phyloP scores from a whole-genome alignment of 2,888 invertebrate species.

The Eristalis pertinax region DNA sequence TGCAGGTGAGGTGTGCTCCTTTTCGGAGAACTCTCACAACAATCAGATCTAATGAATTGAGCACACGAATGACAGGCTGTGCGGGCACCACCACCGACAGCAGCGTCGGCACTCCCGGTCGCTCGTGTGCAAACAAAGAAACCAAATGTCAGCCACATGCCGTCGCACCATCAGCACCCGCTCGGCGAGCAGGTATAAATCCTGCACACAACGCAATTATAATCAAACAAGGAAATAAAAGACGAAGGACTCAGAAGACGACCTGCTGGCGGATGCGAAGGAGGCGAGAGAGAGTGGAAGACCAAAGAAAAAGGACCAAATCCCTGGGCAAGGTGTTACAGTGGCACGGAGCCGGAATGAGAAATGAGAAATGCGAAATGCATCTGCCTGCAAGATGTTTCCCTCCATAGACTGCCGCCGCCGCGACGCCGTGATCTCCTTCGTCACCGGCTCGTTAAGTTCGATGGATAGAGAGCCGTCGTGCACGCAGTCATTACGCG shows the following conservation, averaged over 20 bases:
- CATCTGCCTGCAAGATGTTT: constrained; percentile 71
- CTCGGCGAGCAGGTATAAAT: constrained; percentile 42
- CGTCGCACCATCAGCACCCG: constrained; percentile 4
- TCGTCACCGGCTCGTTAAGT: constrained; percentile 50
- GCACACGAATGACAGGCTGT: constrained; percentile 44
- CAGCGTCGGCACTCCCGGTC: too few species aligned
- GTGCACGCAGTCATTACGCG: constrained; percentile 7
- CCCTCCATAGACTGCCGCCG: constrained; percentile 39
- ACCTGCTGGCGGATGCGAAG: not conserved
- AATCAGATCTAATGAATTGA: constrained; percentile 67
- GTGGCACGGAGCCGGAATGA: constrained; percentile 1
- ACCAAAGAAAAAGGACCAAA: constrained; percentile 52
- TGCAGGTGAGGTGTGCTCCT: constrained; percentile 1
- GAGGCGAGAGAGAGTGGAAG: constrained; percentile 4
- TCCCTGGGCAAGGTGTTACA: constrained; percentile 68
- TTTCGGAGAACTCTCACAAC: constrained; percentile 37
- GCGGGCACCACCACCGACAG: too few species aligned
- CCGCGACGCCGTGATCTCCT: constrained; percentile 12
- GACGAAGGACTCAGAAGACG: not conserved
- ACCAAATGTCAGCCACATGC: constrained; percentile 66
- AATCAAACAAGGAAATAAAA: constrained; percentile 66
- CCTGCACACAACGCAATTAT: constrained; percentile 15
- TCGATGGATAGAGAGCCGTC: constrained; percentile 63
- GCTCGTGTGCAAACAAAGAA: constrained; percentile 37
- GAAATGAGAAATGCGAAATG: not conserved